Base-by-base conservation (phyloP, 2,797 vertebrate genomes). In the Clarias pachynema region DNA sequence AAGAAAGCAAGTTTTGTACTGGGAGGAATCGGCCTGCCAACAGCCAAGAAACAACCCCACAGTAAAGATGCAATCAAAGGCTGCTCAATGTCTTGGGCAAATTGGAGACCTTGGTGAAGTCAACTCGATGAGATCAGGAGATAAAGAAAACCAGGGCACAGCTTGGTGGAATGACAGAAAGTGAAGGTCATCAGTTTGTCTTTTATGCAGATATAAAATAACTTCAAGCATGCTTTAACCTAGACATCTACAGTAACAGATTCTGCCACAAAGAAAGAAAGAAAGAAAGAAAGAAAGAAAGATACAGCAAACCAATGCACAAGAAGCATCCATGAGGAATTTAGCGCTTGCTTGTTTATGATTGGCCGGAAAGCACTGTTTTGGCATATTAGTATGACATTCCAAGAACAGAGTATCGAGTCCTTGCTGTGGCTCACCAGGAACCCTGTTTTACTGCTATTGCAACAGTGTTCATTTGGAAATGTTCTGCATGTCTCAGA, bases 21-120 rank as follows among this genome's bases (percentile, higher is more conserved):
- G 68, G 29, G 60, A 78, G 82, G 57, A 86, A 81, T 26, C 31
- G 29, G 59, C 73, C 62, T 57, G 75, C 81, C 78, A 44, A 14
- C 2, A 18, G 59, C 57, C 75, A 82, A 44, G 40, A 88, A 88
- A 78, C 84, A 88, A 34, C 77, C 70, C 73, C 44, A 34, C 60
- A 84, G 72, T 84, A 78, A 85, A 63, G 60, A 79, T 86, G 56
- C 85, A 85, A 86, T 85, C 80, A 78, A 24, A 79, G 79, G 81
- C 86, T 82, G 66, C 44, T 88, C 75, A 81, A 79, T 85, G 66
- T 86, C 40, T 14, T 37, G 78, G 80, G 40, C 73, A 81, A 81
- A 86, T 77, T 81, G 86, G 34, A 82, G 69, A 56, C 73, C 53
- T 34, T 44, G 56, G 60, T 60, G 57, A 44, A 88, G 85, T 81